Evolutionary conservation across 2,888 invertebrate genomes (phyloP), one percentile per base, ranked within the genome.

Genomic region (Macrosiphum euphorbiae): DNA sequence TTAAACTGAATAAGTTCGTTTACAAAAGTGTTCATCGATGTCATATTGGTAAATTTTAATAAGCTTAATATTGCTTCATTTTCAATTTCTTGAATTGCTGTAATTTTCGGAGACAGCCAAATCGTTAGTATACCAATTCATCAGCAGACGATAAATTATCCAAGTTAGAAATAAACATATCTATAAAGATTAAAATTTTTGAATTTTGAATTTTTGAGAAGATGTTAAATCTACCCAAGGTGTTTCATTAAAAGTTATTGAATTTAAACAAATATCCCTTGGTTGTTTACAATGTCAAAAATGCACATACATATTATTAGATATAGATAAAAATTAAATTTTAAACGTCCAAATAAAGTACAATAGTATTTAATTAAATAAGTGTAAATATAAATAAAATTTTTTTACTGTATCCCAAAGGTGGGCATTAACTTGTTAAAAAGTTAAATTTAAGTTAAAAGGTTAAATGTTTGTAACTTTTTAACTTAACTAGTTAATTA

Each of bases 161-260:
- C 41, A 89, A 61, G 35, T 88, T 52, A 35, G 5, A 87, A 87
- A 86, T 47, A 78, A 78, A 78, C n/a, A 26, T 87, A 87, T 87
- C n/a, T 3, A 87, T 87, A 5, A 87, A 50, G 16, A 20, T 0
- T 52, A 87, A 87, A 87, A n/a, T 44, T 3, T 44, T 44, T 44
- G 3, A 50, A 87, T n/a, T 87, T 87, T 87, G 52, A 87, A 87
- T 87, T 87, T 87, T 50, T 87, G 52, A 87, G 44, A 87, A 87
- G 41, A 50, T 11, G 50, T 58, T 55, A 58, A 58, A 88, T 85
- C 85, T 44, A 85, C 44, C 41, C 11, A 26, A 44, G 41, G 41
- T 55, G 58, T 88, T 58, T 55, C 58, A 88, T 88, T 3, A 55
- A 13, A 58, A 58, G 47, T 47, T 85, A 85, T 88, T 58, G 88